phyloP scores from a whole-genome alignment of 2,797 vertebrate genomes.

The Pitangus sulphuratus region DNA sequence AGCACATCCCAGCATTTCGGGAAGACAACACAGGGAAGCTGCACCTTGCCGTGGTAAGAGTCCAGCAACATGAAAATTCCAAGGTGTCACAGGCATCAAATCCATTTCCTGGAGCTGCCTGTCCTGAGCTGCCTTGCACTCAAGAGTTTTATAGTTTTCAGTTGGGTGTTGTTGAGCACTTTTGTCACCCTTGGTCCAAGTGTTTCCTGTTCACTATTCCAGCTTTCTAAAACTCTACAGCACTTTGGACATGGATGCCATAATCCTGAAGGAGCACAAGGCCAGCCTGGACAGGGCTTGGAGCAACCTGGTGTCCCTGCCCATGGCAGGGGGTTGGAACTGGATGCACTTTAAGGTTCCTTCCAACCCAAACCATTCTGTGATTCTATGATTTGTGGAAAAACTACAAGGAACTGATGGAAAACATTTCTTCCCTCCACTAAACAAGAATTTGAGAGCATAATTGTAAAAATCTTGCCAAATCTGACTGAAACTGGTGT shows the following conservation, averaged over 20 bases:
- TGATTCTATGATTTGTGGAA: background rate
- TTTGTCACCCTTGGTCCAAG: background rate
- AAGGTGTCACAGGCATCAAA: background rate
- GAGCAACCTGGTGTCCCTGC: background rate
- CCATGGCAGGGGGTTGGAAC: background rate
- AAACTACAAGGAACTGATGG: background rate
- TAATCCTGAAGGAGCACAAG: background rate
- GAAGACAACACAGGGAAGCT: background rate
- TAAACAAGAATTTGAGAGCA: background rate
- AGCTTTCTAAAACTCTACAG: background rate
- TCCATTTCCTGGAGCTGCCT: background rate
- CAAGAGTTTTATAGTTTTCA: background rate
- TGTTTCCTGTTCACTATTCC: background rate
- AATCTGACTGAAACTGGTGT: background rate
- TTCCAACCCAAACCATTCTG: background rate
- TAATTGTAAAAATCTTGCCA: background rate
- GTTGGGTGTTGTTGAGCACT: too few relatives aligned
- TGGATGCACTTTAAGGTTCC: background rate
- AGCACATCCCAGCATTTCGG: accelerated
- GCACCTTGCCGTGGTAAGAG: background rate
- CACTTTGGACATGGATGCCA: background rate
- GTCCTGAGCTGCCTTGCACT: background rate
- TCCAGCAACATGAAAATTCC: background rate
- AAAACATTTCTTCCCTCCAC: background rate
- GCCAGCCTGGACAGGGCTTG: background rate